Base-by-base conservation (phyloP, 2,888 invertebrate genomes). In the Dorcus hopei region DNA sequence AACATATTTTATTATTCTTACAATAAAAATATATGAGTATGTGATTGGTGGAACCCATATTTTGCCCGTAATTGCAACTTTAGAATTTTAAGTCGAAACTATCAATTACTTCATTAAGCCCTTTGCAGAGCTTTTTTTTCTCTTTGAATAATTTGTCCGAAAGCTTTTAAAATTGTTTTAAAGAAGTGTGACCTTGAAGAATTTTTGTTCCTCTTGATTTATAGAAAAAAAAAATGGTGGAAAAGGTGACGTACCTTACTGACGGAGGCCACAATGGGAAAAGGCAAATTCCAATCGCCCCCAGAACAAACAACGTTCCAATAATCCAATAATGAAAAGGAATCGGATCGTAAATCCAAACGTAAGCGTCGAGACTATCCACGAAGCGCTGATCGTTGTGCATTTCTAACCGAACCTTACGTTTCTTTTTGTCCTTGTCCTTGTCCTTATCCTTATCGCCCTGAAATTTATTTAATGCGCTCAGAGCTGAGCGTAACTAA, bases 241-340 rank as follows among this genome's bases (percentile, higher is more conserved):
- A 9, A 41, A 41, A 41, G 1, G 41, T 9, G 4, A 45, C 45
- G 9, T 19, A 89, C 85, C 91, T 86, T 69, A 97, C 90, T 68
- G 91, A 88, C 54, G 93, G 91, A 0, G 99, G 99, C 99, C 99
- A 99, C 55, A 99, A 81, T n/a, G 99, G 99, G 81, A 98, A 99
- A 75, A 99, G 85, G 79, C 99, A 99, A 41, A 99, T 88, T 9
- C 90, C 92, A 70, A 98, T 95, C 38, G 96, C 95, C 19, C 95
- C 97, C 55, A 97, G 81, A 38, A 99, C 94, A 63, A 93, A 82
- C 3, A 93, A 81, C 7, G 89, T 86, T n/a, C 97, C 97, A 71
- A 93, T 91, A 65, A 97, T 84, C 91, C 96, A 97, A 79, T 94
- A 95, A 80, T 93, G 90, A 77, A 92, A 87, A 42, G 96, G 95